Evolutionary conservation across 2,888 invertebrate species (phyloP), one percentile per base, ranked within the genome.

Genomic region (Drosophila paramelanica): DNA sequence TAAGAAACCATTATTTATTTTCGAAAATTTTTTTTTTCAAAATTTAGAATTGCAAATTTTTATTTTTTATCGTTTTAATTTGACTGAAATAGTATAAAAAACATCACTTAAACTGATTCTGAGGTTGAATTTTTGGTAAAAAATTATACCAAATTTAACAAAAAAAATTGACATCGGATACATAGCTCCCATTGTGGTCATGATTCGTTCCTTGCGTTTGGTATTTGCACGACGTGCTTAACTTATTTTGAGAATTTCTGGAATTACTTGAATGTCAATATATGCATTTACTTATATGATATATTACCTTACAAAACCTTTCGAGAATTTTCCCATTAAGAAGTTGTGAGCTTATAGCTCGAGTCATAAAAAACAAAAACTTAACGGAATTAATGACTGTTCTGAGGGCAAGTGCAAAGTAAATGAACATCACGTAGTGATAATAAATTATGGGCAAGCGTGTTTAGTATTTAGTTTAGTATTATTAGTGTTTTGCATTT

Each of bases 391-490:
- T 70, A 52, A 72, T 61, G 43, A 11, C 46, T 41, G n/a, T 47
- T 31, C 33, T 33, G 49, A 27, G 10, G 38, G 31, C 25, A 25
- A 55, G 23, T 47, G 36, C 64, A 36, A 53, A 52, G 14, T 49
- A 57, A 56, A 62, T 58, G 49, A 73, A 50, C 53, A 31, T 67
- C 74, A 74, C 74, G 74, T 74, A 73, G 36, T 45, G 47, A 25
- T 56, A 46, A 58, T 67, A 67, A 67, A 58, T 65, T 47, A 43
- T 77, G 39, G 33, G 11, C 41, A 5, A 38, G 47, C 56, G 55
- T 77, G 43, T 49, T 71, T 31, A 58, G 65, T 39, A 50, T 42
- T 42, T 55, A 14, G 25, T 52, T 51, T 36, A 23, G 36, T 41
- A 47, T 56, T 75, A 39, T 51, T 36, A 23, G 36, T 41, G 43